These are phyloP conservation scores for Phortica okadai DNA, from an alignment of 2,888 invertebrate species.

Conservation along the genomic window DNA sequence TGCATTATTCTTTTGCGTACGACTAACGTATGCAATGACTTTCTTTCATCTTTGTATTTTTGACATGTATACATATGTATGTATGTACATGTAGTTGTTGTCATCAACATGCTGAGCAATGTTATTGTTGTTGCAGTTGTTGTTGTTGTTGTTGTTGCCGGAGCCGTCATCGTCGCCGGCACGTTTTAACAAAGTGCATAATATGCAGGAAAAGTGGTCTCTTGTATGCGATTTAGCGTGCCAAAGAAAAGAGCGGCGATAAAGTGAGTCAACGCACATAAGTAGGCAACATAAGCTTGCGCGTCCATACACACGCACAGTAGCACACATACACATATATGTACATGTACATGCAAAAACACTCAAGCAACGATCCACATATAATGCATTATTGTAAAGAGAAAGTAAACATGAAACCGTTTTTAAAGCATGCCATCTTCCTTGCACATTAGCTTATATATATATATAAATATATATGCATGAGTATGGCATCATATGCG, in stretches of 20 bases:
- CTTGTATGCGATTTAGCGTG: conserved; percentile 21
- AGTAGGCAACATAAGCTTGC: conserved; percentile 11
- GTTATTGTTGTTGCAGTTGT: neutral
- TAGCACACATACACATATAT: neutral
- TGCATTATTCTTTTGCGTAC: conserved; percentile 59
- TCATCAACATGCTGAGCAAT: neutral
- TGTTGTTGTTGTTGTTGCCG: conserved; percentile 13
- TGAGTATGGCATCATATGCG: neutral
- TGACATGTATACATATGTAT: neutral
- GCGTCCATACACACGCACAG: conserved; percentile 8
- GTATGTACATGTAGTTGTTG: neutral
- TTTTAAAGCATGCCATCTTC: too few species aligned
- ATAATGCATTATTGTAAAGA: conserved; percentile 25
- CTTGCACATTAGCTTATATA: too few species aligned
- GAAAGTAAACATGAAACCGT: conserved; percentile 26
- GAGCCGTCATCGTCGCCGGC: conserved; percentile 8
- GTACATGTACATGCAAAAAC: neutral
- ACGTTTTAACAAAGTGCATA: conserved; percentile 30
- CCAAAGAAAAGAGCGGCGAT: conserved; percentile 9
- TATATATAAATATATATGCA: neutral
- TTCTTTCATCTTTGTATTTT: neutral
- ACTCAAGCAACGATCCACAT: neutral
- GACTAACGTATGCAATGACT: neutral
- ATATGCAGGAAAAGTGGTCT: conserved; percentile 27
- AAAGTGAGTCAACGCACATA: conserved; percentile 6